Base-by-base conservation (phyloP, 2,113 vertebrate species). In the Plecotus auritus region DNA sequence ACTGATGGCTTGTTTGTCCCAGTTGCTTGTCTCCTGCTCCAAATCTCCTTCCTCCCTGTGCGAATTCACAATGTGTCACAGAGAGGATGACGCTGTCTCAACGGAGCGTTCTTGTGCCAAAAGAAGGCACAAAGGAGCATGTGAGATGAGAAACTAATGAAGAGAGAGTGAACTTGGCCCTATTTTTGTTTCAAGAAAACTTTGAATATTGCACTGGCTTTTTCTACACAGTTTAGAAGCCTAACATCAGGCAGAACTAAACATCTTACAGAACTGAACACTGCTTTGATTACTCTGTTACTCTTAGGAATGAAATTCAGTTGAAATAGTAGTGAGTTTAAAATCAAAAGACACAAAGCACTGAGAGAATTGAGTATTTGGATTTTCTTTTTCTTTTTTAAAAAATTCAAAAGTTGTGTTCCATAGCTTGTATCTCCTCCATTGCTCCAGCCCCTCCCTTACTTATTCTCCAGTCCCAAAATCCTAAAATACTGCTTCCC, bases 1-100 rank as follows among this genome's bases (percentile, higher is more conserved):
- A 66, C 72, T 95, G 90, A 94, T 88, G 92, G 95, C 95, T 93
- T 97, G 64, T 96, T 97, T 97, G 84, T 93, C 94, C 91, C 96
- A 95, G 92, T 74, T 94, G 76, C 77, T 97, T 90, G 70, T 95
- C 96, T 94, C 74, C 92, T 80, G 96, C 82, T 87, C 91, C 47
- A 97, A 96, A 95, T 93, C 86, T 88, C 93, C 40, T 95, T 93
- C 96, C 97, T 97, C 85, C 73, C 6, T 93, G 81, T 95, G 70
- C 82, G 78, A 96, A 94, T 95, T 83, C 86, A 73, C 76, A 86
- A 49, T 76, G 83, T 80, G 88, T 96, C 0, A 9, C 45, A 84
- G 90, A 89, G 92, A 95, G 76, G 83, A 88, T 87, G 95, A 96
- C 51, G 16, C 61, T 84, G 30, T 80, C 88, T 96, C 93, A 91